Evolutionary conservation across 2,888 invertebrate genomes (phyloP).

Genomic region (Drosophila prostipennis): DNA sequence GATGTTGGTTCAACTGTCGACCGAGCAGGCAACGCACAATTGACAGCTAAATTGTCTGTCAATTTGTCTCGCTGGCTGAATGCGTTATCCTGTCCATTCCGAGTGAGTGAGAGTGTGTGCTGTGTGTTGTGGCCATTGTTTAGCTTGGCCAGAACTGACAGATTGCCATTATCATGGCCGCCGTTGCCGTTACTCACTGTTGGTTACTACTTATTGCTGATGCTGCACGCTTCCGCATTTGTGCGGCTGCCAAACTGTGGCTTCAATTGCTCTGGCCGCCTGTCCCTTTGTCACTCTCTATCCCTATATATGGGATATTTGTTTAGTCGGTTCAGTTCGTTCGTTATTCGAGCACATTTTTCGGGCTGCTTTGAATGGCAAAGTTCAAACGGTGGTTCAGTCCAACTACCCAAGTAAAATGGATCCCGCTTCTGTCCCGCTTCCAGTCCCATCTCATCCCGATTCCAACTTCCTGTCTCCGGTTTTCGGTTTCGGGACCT

Average conservation of each 20-base stretch:
- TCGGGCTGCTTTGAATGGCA: constrained; percentile 44
- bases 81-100: constrained; percentile 46
- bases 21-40: constrained; percentile 62
- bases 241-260: constrained; percentile 59
- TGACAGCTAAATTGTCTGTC: constrained; percentile 80
- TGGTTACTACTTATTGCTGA: constrained; percentile 58
- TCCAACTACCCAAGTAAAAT: constrained; percentile 38
- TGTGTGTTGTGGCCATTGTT: constrained; percentile 41
- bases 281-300: constrained; percentile 17
- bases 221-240: constrained; percentile 48
- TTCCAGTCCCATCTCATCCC: constrained; percentile 4
- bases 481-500: constrained; percentile 28
- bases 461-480: constrained; percentile 19
- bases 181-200: constrained; percentile 44
- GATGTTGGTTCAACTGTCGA: constrained; percentile 41
- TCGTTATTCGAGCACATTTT: constrained; percentile 8
- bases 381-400: constrained; percentile 55
- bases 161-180: constrained; percentile 46
- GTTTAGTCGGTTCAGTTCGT: constrained; percentile 9
- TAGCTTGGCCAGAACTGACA: constrained; percentile 62
- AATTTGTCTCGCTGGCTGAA: constrained; percentile 75
- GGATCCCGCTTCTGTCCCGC: constrained; percentile 16
- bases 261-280: constrained; percentile 49
- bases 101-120: constrained; percentile 13
- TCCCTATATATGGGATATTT: background rate